Conservation (phyloP, 2,888 invertebrate species). For the Nomada lathburiana region DNA sequence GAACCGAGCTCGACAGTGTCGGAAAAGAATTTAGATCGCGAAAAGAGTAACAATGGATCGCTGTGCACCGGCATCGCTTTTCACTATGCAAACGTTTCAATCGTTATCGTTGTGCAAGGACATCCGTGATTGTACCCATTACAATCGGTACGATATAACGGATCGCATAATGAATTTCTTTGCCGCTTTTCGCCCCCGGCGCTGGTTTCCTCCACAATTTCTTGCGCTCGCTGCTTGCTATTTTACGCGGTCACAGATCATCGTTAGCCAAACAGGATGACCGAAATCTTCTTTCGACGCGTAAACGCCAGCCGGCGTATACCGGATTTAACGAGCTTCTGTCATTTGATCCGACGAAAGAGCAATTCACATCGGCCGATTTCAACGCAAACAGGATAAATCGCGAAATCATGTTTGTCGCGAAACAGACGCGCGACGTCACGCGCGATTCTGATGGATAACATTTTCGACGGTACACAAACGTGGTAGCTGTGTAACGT, state of each 20-base stretch:
- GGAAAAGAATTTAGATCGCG: too few species aligned
- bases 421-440: not conserved
- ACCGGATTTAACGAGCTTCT: slow-evolving; percentile 42
- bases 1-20: too few species aligned
- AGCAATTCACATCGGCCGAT: not conserved
- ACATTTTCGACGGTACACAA: too few species aligned
- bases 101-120: not conserved
- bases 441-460: not conserved
- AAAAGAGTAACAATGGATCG: not conserved
- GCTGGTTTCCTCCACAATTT: not conserved
- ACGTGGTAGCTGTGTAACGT: not conserved
- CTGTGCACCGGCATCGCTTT: not conserved
- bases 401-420: too few species aligned
- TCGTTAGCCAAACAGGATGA: not conserved
- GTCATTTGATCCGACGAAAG: not conserved
- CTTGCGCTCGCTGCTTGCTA: not conserved
- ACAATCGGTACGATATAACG: too few species aligned
- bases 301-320: slow-evolving; percentile 29
- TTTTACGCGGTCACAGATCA: not conserved
- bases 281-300: not conserved
- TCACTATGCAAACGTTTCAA: not conserved
- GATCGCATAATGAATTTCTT: too few species aligned
- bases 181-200: not conserved
- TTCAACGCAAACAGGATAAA: not conserved
- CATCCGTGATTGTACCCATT: not conserved